A percentile compares a stretch with the other conserved stretches of the same genome.
phyloP scores from a whole-genome alignment of 1,140 invertebrate genomes.

The Lasioglossum albipes region DNA sequence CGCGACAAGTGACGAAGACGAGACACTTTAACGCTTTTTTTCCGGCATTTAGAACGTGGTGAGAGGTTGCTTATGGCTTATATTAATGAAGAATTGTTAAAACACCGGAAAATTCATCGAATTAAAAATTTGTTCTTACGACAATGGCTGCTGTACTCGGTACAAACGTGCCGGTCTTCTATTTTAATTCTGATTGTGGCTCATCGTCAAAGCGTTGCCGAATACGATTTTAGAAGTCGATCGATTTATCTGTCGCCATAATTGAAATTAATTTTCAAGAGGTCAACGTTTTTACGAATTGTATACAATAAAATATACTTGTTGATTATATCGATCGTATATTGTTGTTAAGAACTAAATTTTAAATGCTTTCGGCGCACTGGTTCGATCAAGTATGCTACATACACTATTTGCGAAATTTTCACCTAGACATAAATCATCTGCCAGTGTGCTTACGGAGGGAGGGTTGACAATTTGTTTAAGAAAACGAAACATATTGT shows the following conservation, averaged over 20 bases:
- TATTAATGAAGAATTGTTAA: neutral
- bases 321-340: too few species aligned
- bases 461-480: neutral
- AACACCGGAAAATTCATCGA: neutral
- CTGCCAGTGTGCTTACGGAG: neutral
- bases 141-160: constrained; percentile 28
- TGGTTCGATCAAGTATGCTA: too few species aligned
- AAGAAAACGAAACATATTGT: constrained; percentile 13
- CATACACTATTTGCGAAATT: too few species aligned
- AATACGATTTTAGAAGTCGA: constrained; percentile 5
- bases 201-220: constrained; percentile 37
- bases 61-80: neutral
- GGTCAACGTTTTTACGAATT: neutral
- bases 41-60: too few species aligned
- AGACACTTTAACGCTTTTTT: too few species aligned
- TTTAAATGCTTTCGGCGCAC: too few species aligned
- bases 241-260: neutral
- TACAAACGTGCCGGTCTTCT: constrained; percentile 16
- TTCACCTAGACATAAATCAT: too few species aligned
- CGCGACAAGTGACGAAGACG: too few species aligned
- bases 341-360: too few species aligned
- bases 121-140: constrained; percentile 19
- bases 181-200: constrained; percentile 41
- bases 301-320: neutral
- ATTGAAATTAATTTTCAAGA: neutral